Evolutionary conservation across 2,113 vertebrate species (phyloP).

Genomic region (Zootoca vivipara): DNA sequence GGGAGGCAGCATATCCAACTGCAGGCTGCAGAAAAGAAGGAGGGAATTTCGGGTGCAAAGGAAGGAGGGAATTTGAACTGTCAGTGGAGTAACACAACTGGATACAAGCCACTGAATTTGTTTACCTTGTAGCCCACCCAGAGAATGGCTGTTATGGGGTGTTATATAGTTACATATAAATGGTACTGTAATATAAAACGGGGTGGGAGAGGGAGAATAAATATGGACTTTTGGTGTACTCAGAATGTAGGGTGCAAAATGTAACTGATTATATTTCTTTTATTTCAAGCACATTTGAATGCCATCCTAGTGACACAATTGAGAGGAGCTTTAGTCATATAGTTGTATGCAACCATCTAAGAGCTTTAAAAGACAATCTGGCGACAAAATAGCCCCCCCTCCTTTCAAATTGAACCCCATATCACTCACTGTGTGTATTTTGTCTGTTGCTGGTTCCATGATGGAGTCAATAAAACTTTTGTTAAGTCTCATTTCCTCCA

Average conservation of each 20-base stretch:
- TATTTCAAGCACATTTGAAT: background rate
- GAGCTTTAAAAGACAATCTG: background rate
- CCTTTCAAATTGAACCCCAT: conserved; percentile 1
- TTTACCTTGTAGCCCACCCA: too few relatives aligned
- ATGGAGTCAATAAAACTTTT: conserved; percentile 43
- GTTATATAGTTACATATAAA: too few relatives aligned
- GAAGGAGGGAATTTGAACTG: too few relatives aligned
- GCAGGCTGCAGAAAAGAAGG: too few relatives aligned
- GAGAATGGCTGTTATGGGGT: too few relatives aligned
- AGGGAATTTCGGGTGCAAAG: too few relatives aligned
- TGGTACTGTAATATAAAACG: too few relatives aligned
- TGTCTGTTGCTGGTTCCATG: background rate
- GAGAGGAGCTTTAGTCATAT: background rate
- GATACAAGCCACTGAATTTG: too few relatives aligned
- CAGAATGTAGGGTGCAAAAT: too few relatives aligned
- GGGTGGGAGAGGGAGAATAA: background rate
- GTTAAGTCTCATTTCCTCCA: conserved; percentile 55
- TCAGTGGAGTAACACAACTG: too few relatives aligned
- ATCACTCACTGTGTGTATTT: conserved; percentile 32
- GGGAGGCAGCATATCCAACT: too few relatives aligned
- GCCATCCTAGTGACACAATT: background rate
- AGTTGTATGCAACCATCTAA: background rate
- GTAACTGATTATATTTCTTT: background rate
- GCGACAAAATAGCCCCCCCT: background rate
- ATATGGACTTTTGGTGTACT: background rate